A percentile compares a stretch with the other conserved stretches of the same genome.
phyloP scores from a whole-genome alignment of 1,140 invertebrate genomes.

The Aleiodes sp. region DNA sequence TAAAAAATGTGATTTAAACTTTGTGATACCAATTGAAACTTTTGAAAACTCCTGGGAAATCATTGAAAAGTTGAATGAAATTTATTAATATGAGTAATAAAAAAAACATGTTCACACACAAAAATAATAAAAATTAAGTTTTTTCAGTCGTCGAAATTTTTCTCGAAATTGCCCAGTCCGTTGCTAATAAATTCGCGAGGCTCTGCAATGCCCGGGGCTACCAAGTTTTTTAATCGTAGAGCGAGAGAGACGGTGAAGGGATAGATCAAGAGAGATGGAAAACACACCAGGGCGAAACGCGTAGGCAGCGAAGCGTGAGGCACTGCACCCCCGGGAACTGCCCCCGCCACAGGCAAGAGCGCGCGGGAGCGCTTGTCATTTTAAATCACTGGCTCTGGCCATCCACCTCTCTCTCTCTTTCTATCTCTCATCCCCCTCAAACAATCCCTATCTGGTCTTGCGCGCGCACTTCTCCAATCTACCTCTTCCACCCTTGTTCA shows the following conservation, averaged over 20 bases:
- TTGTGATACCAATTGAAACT: no score
- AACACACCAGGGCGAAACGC: constrained; percentile 4
- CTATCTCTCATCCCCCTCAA: neutral
- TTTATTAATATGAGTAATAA: no score
- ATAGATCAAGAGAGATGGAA: constrained; percentile 20
- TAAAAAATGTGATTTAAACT: no score
- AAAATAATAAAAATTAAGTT: no score
- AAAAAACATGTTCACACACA: constrained; percentile 6
- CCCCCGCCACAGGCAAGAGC: constrained; percentile 27
- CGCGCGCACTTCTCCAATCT: constrained; percentile 22
- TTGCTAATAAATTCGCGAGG: constrained; percentile 55
- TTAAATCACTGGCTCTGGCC: constrained; percentile 56
- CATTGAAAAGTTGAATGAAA: no score
- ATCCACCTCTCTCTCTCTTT: constrained; percentile 13
- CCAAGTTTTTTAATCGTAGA: constrained; percentile 55
- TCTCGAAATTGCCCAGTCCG: constrained; percentile 31
- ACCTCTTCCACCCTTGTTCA: constrained; percentile 10
- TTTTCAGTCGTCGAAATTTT: neutral
- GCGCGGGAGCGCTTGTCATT: constrained; percentile 52
- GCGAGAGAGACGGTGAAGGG: constrained; percentile 34
- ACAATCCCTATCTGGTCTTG: neutral
- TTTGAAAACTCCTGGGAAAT: no score
- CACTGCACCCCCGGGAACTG: constrained; percentile 57
- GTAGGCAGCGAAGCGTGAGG: constrained; percentile 47
- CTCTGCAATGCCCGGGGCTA: constrained; percentile 50